Percentiles rank a stretch among this genome's conserved stretches.
These are phyloP conservation scores for Tyrophagus putrescentiae DNA, from an alignment of 1,140 invertebrate species.

Conservation along the genomic window DNA sequence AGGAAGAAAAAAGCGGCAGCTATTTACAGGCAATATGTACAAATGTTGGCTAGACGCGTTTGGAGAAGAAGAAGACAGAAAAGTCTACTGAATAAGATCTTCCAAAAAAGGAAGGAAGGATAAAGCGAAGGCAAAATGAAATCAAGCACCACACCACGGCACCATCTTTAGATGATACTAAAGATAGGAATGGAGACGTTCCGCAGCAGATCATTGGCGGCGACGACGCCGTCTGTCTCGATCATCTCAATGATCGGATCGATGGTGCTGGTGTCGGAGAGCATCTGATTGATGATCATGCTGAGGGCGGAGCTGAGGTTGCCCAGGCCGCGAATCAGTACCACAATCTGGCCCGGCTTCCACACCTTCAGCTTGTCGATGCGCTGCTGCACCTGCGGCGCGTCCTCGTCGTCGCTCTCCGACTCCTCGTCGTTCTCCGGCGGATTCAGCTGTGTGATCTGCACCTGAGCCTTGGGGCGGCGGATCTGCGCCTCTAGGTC, in stretches of 20 bases:
- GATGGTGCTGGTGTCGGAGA: constrained; percentile 13
- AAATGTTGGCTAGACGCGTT: too few species aligned
- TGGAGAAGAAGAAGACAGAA: too few species aligned
- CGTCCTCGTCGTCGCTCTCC: constrained; percentile 18
- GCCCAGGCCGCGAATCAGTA: constrained; percentile 28
- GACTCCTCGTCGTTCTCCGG: constrained; percentile 14
- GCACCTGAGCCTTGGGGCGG: constrained; percentile 26
- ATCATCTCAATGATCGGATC: constrained; percentile 12
- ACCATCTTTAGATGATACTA: constrained; percentile 23
- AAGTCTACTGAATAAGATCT: too few species aligned
- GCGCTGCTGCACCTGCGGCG: constrained; percentile 22
- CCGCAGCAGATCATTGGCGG: constrained; percentile 19
- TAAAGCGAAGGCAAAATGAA: too few species aligned
- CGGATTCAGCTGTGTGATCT: constrained; percentile 26
- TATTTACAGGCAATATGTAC: too few species aligned
- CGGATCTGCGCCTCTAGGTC: constrained; percentile 28
- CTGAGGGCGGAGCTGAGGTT: constrained; percentile 29
- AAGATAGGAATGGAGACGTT: constrained; percentile 24
- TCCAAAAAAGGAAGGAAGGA: too few species aligned
- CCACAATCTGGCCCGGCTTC: constrained; percentile 27
- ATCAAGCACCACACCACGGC: too few species aligned
- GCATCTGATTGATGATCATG: constrained; percentile 24
- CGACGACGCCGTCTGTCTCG: constrained; percentile 17
- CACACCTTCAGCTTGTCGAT: constrained; percentile 27
- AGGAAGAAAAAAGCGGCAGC: not conserved